Evolutionary conservation across 2,113 vertebrate genomes (phyloP).

Genomic region (Notiomystis cincta): DNA sequence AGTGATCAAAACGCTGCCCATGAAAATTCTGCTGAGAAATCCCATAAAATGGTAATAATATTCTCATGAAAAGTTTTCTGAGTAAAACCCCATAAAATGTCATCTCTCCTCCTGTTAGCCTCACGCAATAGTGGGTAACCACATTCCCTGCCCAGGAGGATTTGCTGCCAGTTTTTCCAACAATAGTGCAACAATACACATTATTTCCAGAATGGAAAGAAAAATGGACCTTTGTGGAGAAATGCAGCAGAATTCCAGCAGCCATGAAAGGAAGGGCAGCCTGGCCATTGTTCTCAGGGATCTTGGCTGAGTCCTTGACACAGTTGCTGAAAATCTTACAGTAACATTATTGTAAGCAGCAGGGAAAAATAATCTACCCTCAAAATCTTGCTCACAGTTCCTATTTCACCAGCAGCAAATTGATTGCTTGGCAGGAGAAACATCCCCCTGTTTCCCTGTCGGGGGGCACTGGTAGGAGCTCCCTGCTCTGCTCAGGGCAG

Average conservation of each 20-base stretch:
- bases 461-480: background rate
- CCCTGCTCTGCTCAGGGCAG: background rate
- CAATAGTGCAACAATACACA: slow-evolving; percentile 13
- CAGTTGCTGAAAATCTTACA: slow-evolving; percentile 25
- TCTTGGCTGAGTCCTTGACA: background rate
- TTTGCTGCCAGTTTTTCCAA: slow-evolving; percentile 46
- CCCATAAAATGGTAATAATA: background rate
- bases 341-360: slow-evolving; percentile 48
- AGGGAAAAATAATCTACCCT: slow-evolving; percentile 15
- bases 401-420: slow-evolving; percentile 11
- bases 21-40: slow-evolving; percentile 5
- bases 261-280: background rate
- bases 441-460: background rate
- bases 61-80: slow-evolving; percentile 12
- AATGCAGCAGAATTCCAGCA: slow-evolving; percentile 26
- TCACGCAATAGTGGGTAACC: slow-evolving; percentile 10
- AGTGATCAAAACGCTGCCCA: background rate
- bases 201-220: slow-evolving; percentile 48
- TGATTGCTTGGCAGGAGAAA: background rate
- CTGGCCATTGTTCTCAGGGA: background rate
- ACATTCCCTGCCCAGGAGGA: background rate
- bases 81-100: slow-evolving; percentile 17
- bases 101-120: background rate
- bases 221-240: slow-evolving; percentile 47
- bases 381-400: background rate